Evolutionary conservation across 1,140 invertebrate species (phyloP).

Genomic region (Colletes gigas): DNA sequence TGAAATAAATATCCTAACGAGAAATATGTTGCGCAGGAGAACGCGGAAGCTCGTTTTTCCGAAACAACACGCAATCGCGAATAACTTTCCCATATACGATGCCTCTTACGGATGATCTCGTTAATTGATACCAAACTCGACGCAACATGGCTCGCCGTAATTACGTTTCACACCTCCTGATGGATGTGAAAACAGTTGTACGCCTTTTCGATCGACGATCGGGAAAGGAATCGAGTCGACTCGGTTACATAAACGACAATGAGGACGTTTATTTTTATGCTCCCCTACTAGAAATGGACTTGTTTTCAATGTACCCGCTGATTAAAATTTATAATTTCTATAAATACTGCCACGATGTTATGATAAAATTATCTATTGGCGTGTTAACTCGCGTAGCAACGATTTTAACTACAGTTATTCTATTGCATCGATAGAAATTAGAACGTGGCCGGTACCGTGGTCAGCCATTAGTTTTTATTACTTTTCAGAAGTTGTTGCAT

Average conservation of each 20-base stretch:
- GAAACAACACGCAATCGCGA: neutral
- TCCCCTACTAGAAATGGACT: no score
- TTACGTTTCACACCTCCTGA: constrained; percentile 40
- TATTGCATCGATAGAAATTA: no score
- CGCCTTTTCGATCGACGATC: constrained; percentile 29
- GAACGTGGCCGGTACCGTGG: no score
- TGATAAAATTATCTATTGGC: no score
- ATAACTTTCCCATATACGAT: constrained; percentile 34
- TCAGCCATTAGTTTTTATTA: no score
- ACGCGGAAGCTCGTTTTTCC: constrained; percentile 24
- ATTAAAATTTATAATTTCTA: no score
- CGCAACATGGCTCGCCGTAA: constrained; percentile 11
- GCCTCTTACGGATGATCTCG: constrained; percentile 26
- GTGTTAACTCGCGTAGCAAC: no score
- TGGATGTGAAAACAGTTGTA: constrained; percentile 18
- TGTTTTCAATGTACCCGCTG: no score
- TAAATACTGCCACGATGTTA: no score
- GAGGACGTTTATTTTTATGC: neutral
- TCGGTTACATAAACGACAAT: constrained; percentile 6
- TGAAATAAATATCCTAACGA: constrained; percentile 31
- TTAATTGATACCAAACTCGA: constrained; percentile 65
- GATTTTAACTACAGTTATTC: no score
- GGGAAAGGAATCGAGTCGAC: constrained; percentile 6
- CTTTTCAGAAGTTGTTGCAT: no score
- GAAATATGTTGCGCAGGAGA: constrained; percentile 16